Conservation (phyloP, 2,113 vertebrate species). For the Calypte anna region DNA sequence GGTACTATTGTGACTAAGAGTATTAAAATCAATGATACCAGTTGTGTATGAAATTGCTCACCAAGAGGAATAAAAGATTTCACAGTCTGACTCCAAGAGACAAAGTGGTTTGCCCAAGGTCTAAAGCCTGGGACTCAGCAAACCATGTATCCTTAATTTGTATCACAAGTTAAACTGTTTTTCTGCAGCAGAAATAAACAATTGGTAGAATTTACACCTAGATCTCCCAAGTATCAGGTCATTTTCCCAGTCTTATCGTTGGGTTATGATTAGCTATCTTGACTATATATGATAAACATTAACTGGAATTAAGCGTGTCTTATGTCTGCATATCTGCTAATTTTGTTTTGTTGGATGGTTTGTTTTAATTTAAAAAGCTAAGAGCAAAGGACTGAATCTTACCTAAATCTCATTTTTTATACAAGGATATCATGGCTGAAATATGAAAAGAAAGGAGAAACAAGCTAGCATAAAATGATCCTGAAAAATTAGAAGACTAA, state of each 20-base stretch:
- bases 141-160: conserved; percentile 35
- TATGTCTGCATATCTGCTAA: not conserved
- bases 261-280: not conserved
- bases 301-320: not conserved
- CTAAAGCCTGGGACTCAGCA: conserved; percentile 4
- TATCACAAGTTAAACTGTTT: conserved; percentile 27
- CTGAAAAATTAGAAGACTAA: not conserved
- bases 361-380: not conserved
- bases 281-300: not conserved
- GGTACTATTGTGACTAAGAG: not conserved
- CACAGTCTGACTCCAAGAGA: not conserved
- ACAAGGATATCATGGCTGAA: not conserved
- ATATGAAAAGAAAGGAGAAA: not conserved
- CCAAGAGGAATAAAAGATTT: conserved; percentile 21
- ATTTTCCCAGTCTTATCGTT: not conserved
- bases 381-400: not conserved
- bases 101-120: conserved; percentile 25
- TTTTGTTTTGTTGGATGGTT: not conserved
- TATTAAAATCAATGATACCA: conserved; percentile 33
- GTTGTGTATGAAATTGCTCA: not conserved
- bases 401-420: not conserved
- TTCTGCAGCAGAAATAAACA: conserved; percentile 36
- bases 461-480: not conserved
- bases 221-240: not conserved
- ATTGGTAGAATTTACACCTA: not conserved